phyloP scores from a whole-genome alignment of 2,888 invertebrate genomes.

The Eueremaeus valkanovi region DNA sequence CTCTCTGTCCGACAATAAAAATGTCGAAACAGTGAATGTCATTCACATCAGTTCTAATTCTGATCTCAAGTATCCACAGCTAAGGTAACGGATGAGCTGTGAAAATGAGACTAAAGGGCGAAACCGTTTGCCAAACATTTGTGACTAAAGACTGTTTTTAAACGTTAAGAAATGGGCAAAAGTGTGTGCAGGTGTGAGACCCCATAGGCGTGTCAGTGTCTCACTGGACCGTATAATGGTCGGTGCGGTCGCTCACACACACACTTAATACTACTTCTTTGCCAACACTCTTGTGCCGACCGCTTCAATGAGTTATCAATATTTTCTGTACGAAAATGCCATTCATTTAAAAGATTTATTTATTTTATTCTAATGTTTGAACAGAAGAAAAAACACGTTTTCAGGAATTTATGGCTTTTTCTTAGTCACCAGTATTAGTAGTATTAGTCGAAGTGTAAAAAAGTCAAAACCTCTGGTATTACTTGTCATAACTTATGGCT shows the following conservation, averaged over 20 bases:
- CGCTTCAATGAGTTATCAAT: constrained; percentile 9
- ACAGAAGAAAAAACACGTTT: constrained; percentile 5
- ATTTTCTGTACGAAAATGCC: background rate
- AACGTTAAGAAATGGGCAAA: background rate
- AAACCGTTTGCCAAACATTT: background rate
- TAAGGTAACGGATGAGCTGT: background rate
- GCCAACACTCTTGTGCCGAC: background rate
- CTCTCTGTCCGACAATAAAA: no score
- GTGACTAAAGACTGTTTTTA: constrained; percentile 13
- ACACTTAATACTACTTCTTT: background rate
- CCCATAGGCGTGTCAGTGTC: constrained; percentile 1
- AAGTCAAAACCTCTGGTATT: constrained; percentile 13
- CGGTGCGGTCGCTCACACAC: background rate
- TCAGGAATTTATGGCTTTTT: constrained; percentile 11
- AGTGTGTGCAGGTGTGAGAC: constrained; percentile 10
- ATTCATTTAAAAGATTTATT: constrained; percentile 7
- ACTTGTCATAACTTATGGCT: background rate
- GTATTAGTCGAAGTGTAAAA: background rate
- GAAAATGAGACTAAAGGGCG: constrained; percentile 22
- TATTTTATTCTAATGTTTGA: background rate
- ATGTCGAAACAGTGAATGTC: no score
- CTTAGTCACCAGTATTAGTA: no score
- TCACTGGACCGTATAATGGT: constrained; percentile 25
- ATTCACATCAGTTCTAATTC: background rate
- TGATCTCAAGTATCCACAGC: background rate